phyloP scores from a whole-genome alignment of 2,113 vertebrate genomes.

The Eolophus roseicapilla region DNA sequence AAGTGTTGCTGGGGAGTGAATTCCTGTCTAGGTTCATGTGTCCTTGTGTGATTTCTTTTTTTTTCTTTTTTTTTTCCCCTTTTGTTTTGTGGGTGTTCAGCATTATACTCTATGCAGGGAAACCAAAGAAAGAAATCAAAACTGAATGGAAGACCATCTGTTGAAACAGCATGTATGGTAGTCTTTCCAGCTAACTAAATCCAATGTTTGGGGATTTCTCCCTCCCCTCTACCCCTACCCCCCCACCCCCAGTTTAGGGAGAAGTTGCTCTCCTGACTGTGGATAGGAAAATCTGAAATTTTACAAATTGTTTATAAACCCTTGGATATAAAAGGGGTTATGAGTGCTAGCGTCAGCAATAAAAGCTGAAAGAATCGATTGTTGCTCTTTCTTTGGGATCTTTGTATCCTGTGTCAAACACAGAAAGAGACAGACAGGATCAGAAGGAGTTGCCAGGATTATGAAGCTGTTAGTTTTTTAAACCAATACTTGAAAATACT shows the following conservation, averaged over 20 bases:
- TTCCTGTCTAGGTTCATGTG: background rate
- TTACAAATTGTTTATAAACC: background rate
- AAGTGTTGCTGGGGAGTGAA: background rate
- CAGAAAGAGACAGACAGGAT: background rate
- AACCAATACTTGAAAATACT: background rate
- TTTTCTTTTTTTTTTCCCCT: background rate
- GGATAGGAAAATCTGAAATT: background rate
- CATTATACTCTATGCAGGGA: background rate
- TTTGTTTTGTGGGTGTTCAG: background rate
- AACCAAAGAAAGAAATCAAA: background rate
- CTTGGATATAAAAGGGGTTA: background rate
- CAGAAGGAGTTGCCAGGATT: background rate
- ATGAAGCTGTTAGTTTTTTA: background rate
- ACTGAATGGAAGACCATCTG: rapidly evolving
- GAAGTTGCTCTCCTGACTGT: too few species aligned
- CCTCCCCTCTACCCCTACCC: too few species aligned
- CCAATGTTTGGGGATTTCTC: too few species aligned
- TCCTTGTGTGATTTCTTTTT: background rate
- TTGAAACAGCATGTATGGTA: background rate
- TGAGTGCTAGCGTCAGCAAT: background rate
- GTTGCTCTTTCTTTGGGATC: background rate
- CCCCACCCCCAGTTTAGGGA: too few species aligned
- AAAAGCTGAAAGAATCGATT: background rate
- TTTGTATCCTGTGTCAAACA: background rate
- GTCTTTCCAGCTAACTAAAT: background rate